These are phyloP conservation scores for Slavum lentiscoides DNA, from an alignment of 2,888 invertebrate genomes.

Conservation along the genomic window DNA sequence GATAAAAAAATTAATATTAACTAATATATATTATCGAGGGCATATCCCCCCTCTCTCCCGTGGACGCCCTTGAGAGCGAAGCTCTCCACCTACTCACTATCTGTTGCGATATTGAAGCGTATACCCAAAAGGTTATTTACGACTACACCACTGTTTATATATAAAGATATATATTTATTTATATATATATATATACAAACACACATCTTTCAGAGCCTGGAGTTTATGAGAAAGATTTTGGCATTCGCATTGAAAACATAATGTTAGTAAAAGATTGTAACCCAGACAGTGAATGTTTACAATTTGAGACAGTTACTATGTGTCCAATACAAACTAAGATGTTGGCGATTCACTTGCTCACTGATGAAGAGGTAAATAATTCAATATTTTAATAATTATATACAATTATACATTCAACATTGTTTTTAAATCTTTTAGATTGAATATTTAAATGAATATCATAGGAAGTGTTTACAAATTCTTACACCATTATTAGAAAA, in stretches of 20 bases:
- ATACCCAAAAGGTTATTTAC: too few relatives aligned
- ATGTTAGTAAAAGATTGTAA: conserved; percentile 71
- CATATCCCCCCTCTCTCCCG: too few relatives aligned
- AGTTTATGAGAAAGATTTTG: conserved; percentile 89
- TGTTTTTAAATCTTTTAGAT: conserved; percentile 62
- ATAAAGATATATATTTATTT: too few relatives aligned
- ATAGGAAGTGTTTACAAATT: conserved; percentile 72
- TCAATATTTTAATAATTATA: conserved; percentile 17
- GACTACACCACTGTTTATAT: too few relatives aligned
- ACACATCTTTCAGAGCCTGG: conserved; percentile 73
- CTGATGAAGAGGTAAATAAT: conserved; percentile 71
- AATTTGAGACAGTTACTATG: conserved; percentile 82
- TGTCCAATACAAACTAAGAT: conserved; percentile 82
- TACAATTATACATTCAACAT: conserved; percentile 33
- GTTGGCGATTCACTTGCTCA: conserved; percentile 72
- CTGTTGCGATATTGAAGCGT: too few relatives aligned
- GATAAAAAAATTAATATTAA: too few relatives aligned
- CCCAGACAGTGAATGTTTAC: conserved; percentile 71
- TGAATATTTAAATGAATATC: conserved; percentile 79
- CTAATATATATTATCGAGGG: too few relatives aligned
- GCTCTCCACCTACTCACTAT: too few relatives aligned
- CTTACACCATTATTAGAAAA: conserved; percentile 72
- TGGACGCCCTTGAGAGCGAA: too few relatives aligned
- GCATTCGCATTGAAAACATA: conserved; percentile 87
- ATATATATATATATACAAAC: too few relatives aligned